phyloP scores from a whole-genome alignment of 2,113 vertebrate species.

The Callocephalon fimbriatum region DNA sequence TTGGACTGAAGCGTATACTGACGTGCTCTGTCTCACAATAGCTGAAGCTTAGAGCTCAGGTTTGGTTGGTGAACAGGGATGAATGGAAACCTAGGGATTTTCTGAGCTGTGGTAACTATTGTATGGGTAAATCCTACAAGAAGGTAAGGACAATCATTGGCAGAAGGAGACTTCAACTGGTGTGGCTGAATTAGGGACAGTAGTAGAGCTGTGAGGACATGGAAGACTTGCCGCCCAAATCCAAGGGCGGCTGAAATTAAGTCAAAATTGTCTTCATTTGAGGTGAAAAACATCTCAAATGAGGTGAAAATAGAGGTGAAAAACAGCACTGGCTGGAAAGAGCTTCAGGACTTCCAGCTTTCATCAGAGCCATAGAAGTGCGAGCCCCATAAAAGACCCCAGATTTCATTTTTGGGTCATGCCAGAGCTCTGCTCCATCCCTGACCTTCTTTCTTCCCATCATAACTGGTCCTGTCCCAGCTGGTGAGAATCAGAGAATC shows the following conservation, averaged over 20 bases:
- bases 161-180: background rate
- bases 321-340: background rate
- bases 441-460: background rate
- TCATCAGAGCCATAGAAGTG: background rate
- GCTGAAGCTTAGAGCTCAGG: background rate
- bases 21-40: accelerated
- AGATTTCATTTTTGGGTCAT: background rate
- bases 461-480: background rate
- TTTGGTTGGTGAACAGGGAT: background rate
- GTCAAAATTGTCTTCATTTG: background rate
- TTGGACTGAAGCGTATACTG: background rate
- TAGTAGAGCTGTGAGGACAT: background rate
- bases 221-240: background rate
- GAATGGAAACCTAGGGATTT: background rate
- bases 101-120: background rate
- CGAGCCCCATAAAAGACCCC: background rate
- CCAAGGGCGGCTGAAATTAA: background rate
- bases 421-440: background rate
- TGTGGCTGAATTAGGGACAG: background rate
- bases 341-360: background rate
- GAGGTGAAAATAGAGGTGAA: background rate
- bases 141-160: background rate
- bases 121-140: background rate
- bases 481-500: background rate
- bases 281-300: background rate